These are phyloP conservation scores for Psittacula echo DNA, from an alignment of 2,797 vertebrate genomes.

Conservation along the genomic window DNA sequence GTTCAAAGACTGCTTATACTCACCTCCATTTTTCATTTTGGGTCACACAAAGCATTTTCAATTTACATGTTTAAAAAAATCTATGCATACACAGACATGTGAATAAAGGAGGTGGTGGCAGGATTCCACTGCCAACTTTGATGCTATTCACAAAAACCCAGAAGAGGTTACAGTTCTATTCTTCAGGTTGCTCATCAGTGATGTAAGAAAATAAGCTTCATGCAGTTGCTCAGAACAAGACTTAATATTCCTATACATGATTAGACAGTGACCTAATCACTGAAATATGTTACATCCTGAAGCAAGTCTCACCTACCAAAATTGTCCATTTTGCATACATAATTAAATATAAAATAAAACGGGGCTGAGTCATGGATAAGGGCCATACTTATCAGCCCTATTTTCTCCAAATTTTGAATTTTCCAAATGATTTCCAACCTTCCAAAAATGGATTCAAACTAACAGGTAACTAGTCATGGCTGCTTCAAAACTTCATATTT, in stretches of 20 bases:
- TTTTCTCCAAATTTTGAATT: neutral
- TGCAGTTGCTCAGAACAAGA: neutral
- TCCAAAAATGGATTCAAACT: neutral
- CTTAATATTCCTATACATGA: neutral
- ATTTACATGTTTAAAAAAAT: neutral
- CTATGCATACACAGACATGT: neutral
- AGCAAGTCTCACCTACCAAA: neutral
- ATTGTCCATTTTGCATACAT: neutral
- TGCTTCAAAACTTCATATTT: neutral
- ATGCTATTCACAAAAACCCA: neutral
- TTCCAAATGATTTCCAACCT: neutral
- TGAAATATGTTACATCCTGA: neutral
- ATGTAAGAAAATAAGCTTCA: neutral
- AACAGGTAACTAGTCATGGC: neutral
- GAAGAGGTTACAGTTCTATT: neutral
- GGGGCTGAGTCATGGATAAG: neutral
- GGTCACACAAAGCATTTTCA: neutral
- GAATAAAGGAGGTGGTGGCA: neutral
- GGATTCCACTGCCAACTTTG: neutral
- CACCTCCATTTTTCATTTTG: neutral
- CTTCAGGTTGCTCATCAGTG: neutral
- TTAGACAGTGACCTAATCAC: neutral
- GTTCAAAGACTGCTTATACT: neutral
- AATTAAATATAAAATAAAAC: neutral
- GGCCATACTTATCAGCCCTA: neutral